A percentile compares a stretch with the other conserved stretches of the same genome.
These are phyloP conservation scores for Neuroscelio doddi DNA, from an alignment of 2,888 invertebrate species.

Conservation along the genomic window DNA sequence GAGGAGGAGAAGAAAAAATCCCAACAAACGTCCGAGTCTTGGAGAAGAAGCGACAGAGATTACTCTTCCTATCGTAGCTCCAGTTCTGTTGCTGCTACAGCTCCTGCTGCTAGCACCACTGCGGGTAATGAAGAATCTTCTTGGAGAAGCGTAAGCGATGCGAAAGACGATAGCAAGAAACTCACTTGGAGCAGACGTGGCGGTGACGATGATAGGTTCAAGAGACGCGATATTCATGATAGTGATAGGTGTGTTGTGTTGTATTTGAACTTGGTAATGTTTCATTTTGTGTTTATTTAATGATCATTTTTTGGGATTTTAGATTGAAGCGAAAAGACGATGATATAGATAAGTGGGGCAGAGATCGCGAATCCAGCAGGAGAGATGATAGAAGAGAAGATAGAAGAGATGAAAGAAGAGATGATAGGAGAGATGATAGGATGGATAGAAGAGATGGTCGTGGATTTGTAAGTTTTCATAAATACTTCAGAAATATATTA, in stretches of 20 bases:
- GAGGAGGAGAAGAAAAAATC: conserved; percentile 69
- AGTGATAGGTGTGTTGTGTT: conserved; percentile 26
- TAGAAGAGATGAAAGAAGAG: background rate
- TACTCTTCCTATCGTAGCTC: background rate
- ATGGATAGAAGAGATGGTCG: background rate
- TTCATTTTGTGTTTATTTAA: too few species aligned
- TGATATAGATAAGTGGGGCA: background rate
- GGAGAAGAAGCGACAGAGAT: conserved; percentile 38
- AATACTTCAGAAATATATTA: too few species aligned
- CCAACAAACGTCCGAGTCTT: conserved; percentile 43
- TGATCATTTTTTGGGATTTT: background rate
- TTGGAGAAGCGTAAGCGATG: conserved; percentile 13
- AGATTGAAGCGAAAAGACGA: background rate
- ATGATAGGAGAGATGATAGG: background rate
- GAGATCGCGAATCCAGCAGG: background rate
- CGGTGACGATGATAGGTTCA: conserved; percentile 57
- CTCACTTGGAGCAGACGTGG: conserved; percentile 36
- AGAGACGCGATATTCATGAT: conserved; percentile 64
- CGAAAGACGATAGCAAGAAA: conserved; percentile 22
- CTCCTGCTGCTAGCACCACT: too few species aligned
- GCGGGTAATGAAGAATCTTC: conserved; percentile 16
- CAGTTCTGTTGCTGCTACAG: too few species aligned
- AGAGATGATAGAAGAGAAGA: background rate
- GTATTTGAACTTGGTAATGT: too few species aligned
- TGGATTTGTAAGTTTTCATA: background rate